Base-by-base conservation (phyloP, 2,113 vertebrate genomes). In the Zapornia atra region DNA sequence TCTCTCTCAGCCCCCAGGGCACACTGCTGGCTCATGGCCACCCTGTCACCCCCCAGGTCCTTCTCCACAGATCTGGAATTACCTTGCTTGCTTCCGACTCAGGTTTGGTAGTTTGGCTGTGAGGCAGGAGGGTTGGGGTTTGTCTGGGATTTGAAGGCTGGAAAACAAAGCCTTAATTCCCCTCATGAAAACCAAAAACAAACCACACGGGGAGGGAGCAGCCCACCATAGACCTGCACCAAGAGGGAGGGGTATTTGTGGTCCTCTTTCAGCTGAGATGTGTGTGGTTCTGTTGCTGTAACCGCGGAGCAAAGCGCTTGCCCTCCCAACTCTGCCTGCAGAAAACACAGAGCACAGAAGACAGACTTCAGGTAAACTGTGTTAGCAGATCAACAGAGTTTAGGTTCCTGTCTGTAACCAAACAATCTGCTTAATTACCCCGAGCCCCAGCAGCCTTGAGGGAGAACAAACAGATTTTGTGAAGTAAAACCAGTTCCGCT, bases 41-140 rank as follows among this genome's bases (percentile, higher is more conserved):
- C n/a, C n/a, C n/a, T n/a, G n/a, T n/a, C n/a, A n/a, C n/a, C n/a
- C n/a, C n/a, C n/a, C n/a, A n/a, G n/a, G n/a, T n/a, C n/a, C n/a
- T n/a, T n/a, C n/a, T n/a, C n/a, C n/a, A n/a, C n/a, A n/a, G n/a
- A n/a, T n/a, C n/a, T n/a, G n/a, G n/a, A n/a, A n/a, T n/a, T n/a
- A n/a, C n/a, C 61, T 76, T 6, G 0, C 53, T 82, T 51, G 42
- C 66, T 87, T 86, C 92, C 85, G 20, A 29, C 66, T 92, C 76
- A 14, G 59, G 88, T 86, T 90, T 92, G 92, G 71, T 8, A 19
- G 12, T n/a, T 86, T 93, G 94, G 95, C 88, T 94, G 60, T 48
- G 38, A 88, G 73, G 91, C 90, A 87, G 77, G 82, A 46, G 42
- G 42, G 44, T 46, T 18, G 61, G 16, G 48, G 54, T 95, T 95